These are phyloP conservation scores for Cygnus buccinator DNA, from an alignment of 2,113 vertebrate species.

Conservation along the genomic window DNA sequence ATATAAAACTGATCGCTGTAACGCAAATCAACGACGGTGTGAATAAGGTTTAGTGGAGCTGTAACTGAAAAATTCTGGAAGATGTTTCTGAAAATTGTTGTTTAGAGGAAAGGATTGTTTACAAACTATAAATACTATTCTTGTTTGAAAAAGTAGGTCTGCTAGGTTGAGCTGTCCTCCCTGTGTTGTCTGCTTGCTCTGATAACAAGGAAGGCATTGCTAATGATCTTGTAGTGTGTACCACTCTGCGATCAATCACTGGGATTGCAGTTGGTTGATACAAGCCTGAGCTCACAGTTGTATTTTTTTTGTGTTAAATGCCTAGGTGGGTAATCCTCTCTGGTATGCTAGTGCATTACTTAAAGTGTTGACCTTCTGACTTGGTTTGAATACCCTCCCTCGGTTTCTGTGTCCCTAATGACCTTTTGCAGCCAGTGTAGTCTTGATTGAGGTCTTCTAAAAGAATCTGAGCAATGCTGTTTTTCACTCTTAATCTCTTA, in stretches of 20 bases:
- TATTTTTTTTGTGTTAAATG: background rate
- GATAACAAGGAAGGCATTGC: background rate
- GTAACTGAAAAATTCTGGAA: background rate
- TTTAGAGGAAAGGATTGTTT: background rate
- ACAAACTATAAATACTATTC: background rate
- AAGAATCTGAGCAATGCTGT: background rate
- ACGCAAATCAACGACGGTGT: background rate
- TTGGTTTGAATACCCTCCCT: background rate
- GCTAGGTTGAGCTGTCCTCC: background rate
- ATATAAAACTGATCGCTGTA: background rate
- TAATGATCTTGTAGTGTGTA: background rate
- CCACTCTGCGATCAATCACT: background rate
- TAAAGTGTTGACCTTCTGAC: slow-evolving; percentile 12
- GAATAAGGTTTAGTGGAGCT: background rate
- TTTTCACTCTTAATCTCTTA: background rate
- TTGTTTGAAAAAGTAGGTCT: slow-evolving; percentile 4
- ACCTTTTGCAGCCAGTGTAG: background rate
- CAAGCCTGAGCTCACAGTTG: background rate
- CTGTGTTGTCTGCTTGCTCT: background rate
- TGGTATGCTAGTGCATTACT: background rate
- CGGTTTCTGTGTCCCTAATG: background rate
- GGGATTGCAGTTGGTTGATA: background rate
- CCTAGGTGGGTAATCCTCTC: background rate
- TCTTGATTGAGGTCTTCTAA: background rate
- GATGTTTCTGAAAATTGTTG: background rate